Percentiles rank a stretch among this genome's conserved stretches.
These are phyloP conservation scores for Blastobasis adustella DNA, from an alignment of 2,888 invertebrate genomes.

Conservation along the genomic window DNA sequence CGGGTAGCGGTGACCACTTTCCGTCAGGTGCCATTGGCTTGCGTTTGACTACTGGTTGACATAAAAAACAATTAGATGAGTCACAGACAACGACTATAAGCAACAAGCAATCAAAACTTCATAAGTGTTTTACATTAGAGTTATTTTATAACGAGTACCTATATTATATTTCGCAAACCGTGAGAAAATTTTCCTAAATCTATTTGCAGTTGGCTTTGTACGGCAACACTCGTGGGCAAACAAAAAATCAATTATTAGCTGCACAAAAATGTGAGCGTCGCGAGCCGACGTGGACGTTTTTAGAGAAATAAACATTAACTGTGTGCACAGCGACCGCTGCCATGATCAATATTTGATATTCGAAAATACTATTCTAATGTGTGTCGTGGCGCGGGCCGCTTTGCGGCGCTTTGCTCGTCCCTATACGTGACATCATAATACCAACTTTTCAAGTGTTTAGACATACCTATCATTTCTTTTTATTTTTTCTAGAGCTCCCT, in stretches of 20 bases:
- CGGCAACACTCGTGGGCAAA: constrained; percentile 59
- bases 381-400: constrained; percentile 62
- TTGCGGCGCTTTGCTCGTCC: constrained; percentile 60
- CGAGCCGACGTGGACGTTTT: constrained; percentile 62
- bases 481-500: too few species aligned
- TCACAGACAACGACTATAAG: too few species aligned
- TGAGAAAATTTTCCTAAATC: constrained; percentile 48
- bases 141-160: background rate
- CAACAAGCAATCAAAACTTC: too few species aligned
- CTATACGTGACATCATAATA: constrained; percentile 36
- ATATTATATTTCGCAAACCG: constrained; percentile 24
- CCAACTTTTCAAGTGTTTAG: background rate
- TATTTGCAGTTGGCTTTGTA: constrained; percentile 51
- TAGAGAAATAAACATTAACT: constrained; percentile 71
- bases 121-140: too few species aligned
- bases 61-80: too few species aligned
- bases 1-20: constrained; percentile 19
- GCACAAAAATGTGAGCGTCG: constrained; percentile 65
- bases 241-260: constrained; percentile 69
- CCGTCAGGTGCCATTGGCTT: constrained; percentile 22
- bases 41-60: too few species aligned
- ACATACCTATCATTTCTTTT: too few species aligned
- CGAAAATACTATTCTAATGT: constrained; percentile 73
- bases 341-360: constrained; percentile 70
- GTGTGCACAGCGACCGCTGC: constrained; percentile 68